These are phyloP conservation scores for Falco rusticolus DNA, from an alignment of 2,797 vertebrate genomes.

Conservation along the genomic window DNA sequence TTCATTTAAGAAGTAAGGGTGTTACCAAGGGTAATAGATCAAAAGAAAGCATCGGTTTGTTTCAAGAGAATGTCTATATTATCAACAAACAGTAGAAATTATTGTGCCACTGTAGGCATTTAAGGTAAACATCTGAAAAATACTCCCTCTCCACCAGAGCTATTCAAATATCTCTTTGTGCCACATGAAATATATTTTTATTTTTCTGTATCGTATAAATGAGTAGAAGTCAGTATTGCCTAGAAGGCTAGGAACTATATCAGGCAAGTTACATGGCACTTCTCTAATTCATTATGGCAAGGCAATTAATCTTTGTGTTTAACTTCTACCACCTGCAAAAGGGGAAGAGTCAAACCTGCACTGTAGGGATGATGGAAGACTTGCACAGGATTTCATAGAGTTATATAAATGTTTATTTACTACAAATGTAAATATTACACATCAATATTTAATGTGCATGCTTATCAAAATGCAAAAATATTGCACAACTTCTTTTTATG, in stretches of 20 bases:
- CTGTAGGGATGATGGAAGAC: no score
- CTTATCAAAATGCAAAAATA: neutral
- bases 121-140: neutral
- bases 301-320: neutral
- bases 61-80: neutral
- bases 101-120: neutral
- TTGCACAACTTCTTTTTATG: neutral
- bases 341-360: neutral
- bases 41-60: neutral
- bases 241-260: neutral
- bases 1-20: neutral
- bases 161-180: neutral
- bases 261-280: neutral
- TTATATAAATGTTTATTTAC: neutral
- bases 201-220: rapidly evolving
- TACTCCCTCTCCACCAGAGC: neutral
- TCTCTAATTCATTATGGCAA: neutral
- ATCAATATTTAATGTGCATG: neutral
- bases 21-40: neutral
- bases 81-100: neutral
- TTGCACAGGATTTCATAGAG: neutral
- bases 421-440: neutral
- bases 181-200: neutral
- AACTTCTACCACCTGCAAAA: neutral
- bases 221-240: neutral